Percentiles rank a stretch among this genome's conserved stretches.
Evolutionary conservation across 2,113 vertebrate species (phyloP).

Genomic region (Etheostoma spectabile): DNA sequence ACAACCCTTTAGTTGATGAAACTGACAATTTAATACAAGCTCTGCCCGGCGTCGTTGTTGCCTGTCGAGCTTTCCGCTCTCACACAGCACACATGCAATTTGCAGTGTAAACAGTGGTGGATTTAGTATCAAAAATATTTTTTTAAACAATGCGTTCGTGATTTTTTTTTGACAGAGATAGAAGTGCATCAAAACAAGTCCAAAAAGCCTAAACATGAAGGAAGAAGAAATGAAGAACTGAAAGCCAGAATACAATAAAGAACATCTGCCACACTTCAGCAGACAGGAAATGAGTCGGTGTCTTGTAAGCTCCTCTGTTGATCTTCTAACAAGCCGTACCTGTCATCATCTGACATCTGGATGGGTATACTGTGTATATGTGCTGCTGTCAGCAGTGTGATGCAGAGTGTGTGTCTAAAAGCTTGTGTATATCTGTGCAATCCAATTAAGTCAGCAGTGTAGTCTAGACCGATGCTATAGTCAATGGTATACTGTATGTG

Average conservation of each 20-base stretch:
- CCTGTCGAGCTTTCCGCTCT: background rate
- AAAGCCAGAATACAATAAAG: constrained; percentile 35
- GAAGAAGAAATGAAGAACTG: constrained; percentile 2
- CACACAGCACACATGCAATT: background rate
- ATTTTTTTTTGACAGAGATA: too few relatives aligned
- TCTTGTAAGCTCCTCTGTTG: constrained; percentile 44
- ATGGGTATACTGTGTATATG: constrained; percentile 19
- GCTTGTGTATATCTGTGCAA: constrained; percentile 35
- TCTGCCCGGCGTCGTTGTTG: background rate
- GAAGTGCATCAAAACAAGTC: background rate
- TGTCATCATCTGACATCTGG: constrained; percentile 69
- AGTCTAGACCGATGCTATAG: constrained; percentile 36
- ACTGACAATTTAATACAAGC: background rate
- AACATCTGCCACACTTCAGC: constrained; percentile 51
- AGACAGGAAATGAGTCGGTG: constrained; percentile 68
- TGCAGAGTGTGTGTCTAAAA: background rate
- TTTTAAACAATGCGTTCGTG: too few relatives aligned
- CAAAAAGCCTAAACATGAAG: constrained; percentile 2
- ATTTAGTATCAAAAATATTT: background rate
- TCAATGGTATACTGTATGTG: background rate
- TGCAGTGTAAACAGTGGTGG: background rate
- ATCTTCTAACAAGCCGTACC: constrained; percentile 56
- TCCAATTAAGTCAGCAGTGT: constrained; percentile 35
- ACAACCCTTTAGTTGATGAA: background rate
- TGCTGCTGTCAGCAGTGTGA: constrained; percentile 27